Evolutionary conservation across 2,888 invertebrate genomes (phyloP).

Genomic region (Drosophila nr. perissopoda): DNA sequence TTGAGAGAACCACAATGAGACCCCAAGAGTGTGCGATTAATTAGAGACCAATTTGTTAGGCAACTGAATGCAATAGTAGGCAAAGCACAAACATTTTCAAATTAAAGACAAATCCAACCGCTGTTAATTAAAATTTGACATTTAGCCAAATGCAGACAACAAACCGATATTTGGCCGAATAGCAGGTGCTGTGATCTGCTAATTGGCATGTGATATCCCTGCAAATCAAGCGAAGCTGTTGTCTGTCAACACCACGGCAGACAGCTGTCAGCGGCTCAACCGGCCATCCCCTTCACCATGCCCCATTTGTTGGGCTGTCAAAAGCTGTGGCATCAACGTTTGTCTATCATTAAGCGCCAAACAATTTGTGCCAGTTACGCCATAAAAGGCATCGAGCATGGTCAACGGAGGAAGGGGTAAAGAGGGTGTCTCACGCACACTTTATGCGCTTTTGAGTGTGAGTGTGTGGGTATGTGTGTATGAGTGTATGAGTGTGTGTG

Average conservation of each 20-base stretch:
- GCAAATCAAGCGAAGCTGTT: slow-evolving; percentile 30
- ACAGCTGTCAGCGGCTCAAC: slow-evolving; percentile 29
- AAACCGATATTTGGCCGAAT: slow-evolving; percentile 38
- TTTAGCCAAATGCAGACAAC: slow-evolving; percentile 8
- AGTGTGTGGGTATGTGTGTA: background rate
- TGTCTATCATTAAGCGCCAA: slow-evolving; percentile 65
- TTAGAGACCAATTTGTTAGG: slow-evolving; percentile 34
- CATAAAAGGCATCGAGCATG: slow-evolving; percentile 43
- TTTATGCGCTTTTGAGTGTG: slow-evolving; percentile 67
- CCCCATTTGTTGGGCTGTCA: slow-evolving; percentile 30
- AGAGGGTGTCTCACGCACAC: slow-evolving; percentile 55
- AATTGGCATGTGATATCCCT: slow-evolving; percentile 64
- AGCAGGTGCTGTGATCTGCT: slow-evolving; percentile 48
- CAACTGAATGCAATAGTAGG: slow-evolving; percentile 18
- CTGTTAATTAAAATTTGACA: slow-evolving; percentile 59
- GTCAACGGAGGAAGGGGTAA: background rate
- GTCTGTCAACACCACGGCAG: slow-evolving; percentile 7
- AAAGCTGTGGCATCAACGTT: slow-evolving; percentile 56
- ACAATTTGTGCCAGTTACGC: slow-evolving; percentile 55
- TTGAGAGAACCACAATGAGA: background rate
- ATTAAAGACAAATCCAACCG: slow-evolving; percentile 34
- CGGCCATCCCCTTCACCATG: background rate
- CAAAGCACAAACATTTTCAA: slow-evolving; percentile 14
- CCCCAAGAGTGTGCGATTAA: slow-evolving; percentile 15
- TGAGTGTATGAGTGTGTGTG: background rate